Evolutionary conservation across 2,113 vertebrate species (phyloP).

Genomic region (Thalassoma bifasciatum): DNA sequence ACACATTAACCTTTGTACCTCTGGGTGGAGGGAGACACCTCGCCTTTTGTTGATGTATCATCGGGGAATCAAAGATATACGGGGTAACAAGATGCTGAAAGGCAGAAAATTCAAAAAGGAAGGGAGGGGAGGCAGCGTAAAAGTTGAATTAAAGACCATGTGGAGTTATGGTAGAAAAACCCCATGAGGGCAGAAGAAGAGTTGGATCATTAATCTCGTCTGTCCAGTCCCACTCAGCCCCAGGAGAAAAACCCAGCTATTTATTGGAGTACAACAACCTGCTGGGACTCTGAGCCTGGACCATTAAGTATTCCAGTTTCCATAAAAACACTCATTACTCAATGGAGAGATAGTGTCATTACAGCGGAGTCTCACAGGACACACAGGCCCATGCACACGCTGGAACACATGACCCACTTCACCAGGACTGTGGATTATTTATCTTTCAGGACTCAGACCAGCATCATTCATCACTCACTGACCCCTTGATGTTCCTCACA

Average conservation of each 20-base stretch:
- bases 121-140: not conserved
- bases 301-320: slow-evolving; percentile 8
- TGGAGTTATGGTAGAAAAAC: not conserved
- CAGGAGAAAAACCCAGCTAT: slow-evolving; percentile 18
- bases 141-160: slow-evolving; percentile 1
- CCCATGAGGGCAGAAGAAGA: not conserved
- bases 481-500: slow-evolving; percentile 18
- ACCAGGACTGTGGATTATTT: slow-evolving; percentile 34
- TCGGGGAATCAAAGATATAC: not conserved
- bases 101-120: not conserved
- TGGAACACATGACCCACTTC: slow-evolving; percentile 41
- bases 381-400: not conserved
- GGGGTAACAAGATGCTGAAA: not conserved
- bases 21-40: too few relatives aligned
- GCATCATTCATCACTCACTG: slow-evolving; percentile 36
- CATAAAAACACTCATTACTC: slow-evolving; percentile 44
- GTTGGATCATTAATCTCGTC: slow-evolving; percentile 39
- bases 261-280: slow-evolving; percentile 25
- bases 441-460: slow-evolving; percentile 31
- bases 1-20: too few relatives aligned
- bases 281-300: slow-evolving; percentile 11
- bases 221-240: slow-evolving; percentile 21
- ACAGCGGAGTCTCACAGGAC: slow-evolving; percentile 29
- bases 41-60: too few relatives aligned
- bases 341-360: slow-evolving; percentile 41